A percentile compares a stretch with the other conserved stretches of the same genome.
Conservation (phyloP, 2,113 vertebrate genomes). For the Brachyhypopomus gauderio region DNA sequence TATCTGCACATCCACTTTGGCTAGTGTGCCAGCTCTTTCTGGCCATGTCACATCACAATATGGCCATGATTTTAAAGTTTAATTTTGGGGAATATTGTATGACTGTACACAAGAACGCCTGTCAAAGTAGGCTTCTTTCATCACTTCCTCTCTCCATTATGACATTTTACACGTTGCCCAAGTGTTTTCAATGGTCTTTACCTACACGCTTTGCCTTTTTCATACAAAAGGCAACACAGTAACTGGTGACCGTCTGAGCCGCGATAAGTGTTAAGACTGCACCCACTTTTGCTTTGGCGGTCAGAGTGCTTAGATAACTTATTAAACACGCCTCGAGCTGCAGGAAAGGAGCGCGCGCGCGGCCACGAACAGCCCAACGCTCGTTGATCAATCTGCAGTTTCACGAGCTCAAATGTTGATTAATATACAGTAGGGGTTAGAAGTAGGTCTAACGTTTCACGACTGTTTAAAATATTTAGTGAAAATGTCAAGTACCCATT, state of each 20-base stretch:
- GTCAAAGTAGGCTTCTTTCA: not conserved
- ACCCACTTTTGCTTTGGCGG: not conserved
- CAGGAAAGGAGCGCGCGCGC: not conserved
- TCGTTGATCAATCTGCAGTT: not conserved
- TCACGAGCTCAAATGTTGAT: conserved; percentile 36
- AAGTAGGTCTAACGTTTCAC: not conserved
- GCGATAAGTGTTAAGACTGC: not conserved
- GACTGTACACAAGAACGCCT: not conserved
- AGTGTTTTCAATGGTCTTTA: too few relatives aligned
- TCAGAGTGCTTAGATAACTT: conserved; percentile 20
- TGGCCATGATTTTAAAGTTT: not conserved
- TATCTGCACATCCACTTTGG: not conserved
- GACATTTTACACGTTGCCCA: not conserved
- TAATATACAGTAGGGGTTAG: conserved; percentile 37
- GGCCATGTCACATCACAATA: not conserved
- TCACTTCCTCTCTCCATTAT: not conserved
- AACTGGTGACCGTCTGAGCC: not conserved
- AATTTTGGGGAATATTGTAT: not conserved
- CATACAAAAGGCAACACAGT: not conserved
- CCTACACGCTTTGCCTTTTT: not conserved
- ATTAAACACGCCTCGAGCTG: not conserved
- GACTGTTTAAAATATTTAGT: conserved; percentile 44
- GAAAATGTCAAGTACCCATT: not conserved
- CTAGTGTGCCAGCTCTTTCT: not conserved
- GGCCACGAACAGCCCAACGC: not conserved